Evolutionary conservation across 2,888 invertebrate genomes (phyloP).

Genomic region (Dermolepida albohirtum): DNA sequence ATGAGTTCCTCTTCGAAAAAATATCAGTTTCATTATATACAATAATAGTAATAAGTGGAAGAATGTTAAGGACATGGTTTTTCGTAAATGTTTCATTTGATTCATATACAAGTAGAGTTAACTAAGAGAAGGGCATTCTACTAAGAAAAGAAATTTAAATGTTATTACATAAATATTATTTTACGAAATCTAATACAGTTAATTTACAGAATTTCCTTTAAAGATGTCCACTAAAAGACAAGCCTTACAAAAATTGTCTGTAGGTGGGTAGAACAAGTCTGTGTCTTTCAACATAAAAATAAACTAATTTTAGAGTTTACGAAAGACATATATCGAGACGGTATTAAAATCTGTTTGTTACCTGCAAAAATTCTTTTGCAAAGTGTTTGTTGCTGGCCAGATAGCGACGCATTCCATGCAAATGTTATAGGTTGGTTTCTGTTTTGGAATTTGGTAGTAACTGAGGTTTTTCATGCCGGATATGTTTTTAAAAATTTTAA

Average conservation of each 20-base stretch:
- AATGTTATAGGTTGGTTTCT: constrained; percentile 13
- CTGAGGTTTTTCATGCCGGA: constrained; percentile 21
- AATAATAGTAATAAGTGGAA: no score
- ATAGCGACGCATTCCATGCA: constrained; percentile 12
- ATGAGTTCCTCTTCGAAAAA: no score
- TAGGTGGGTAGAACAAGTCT: not conserved
- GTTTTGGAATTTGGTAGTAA: constrained; percentile 24
- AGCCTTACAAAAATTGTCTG: not conserved
- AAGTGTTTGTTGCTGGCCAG: constrained; percentile 35
- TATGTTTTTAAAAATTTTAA: constrained; percentile 20
- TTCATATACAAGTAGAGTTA: no score
- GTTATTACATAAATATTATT: no score
- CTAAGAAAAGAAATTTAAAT: no score
- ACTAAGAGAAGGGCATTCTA: no score
- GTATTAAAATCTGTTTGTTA: constrained; percentile 25
- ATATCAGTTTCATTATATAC: no score
- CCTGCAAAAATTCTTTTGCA: constrained; percentile 34
- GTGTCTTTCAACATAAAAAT: not conserved
- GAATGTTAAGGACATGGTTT: no score
- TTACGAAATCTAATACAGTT: no score
- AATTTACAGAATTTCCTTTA: no score
- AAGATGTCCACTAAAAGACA: no score
- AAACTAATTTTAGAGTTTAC: constrained; percentile 27
- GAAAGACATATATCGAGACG: constrained; percentile 28
- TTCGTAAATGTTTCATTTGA: no score